Conservation (phyloP, 53 echinoderm and acorn worm genomes). For the Echinometra lucunter region DNA sequence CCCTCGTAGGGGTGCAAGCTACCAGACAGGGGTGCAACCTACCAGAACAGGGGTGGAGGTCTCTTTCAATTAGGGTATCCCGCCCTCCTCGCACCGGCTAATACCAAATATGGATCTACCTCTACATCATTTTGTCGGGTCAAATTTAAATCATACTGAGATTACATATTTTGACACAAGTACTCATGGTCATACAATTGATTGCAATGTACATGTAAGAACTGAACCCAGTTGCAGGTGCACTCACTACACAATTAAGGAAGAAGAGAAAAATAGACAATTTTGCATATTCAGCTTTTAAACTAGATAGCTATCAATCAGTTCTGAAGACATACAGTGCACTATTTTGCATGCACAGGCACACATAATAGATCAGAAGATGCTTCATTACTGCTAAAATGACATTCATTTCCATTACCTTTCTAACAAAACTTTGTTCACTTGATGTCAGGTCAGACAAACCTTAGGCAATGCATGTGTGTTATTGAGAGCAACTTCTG, state of each 20-base stretch:
- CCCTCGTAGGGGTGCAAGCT: not conserved
- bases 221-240: not conserved
- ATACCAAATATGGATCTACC: conserved; percentile 57
- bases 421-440: not conserved
- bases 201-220: not conserved
- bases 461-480: not conserved
- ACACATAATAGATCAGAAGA: not conserved
- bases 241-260: not conserved
- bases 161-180: not conserved
- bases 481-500: not conserved
- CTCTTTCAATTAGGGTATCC: conserved; percentile 50
- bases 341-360: not conserved
- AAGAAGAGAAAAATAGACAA: not conserved
- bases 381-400: not conserved
- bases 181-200: not conserved
- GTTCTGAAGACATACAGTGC: not conserved
- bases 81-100: not conserved
- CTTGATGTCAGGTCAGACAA: not conserved
- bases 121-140: conserved; percentile 28
- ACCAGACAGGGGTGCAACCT: not conserved
- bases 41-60: conserved; percentile 33
- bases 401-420: too few relatives aligned
- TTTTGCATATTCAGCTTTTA: conserved; percentile 1
- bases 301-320: not conserved
- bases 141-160: not conserved